These are phyloP conservation scores for Apis dorsata DNA, from an alignment of 1,140 invertebrate genomes.

Conservation along the genomic window DNA sequence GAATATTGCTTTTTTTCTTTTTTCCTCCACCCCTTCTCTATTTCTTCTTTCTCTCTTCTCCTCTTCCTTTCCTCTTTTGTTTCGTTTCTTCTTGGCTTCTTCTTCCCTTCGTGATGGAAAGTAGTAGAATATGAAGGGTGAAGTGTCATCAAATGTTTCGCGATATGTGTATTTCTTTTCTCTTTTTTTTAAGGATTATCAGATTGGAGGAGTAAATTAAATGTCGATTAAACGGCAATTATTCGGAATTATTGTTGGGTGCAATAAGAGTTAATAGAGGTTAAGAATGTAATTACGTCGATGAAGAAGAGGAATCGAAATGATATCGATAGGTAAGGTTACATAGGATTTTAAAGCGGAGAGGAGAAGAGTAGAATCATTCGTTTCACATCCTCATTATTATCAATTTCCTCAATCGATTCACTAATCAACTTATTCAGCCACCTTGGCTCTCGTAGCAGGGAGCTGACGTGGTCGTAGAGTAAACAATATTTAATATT, in stretches of 20 bases:
- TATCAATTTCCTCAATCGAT: constrained; percentile 45
- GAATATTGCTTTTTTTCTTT: neutral
- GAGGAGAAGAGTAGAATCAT: neutral
- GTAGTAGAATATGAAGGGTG: too few relatives aligned
- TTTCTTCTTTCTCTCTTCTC: neutral
- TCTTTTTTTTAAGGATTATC: too few relatives aligned
- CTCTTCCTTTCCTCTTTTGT: neutral
- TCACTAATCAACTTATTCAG: constrained; percentile 46
- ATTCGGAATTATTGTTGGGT: too few relatives aligned
- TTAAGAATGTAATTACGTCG: too few relatives aligned
- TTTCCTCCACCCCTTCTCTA: neutral
- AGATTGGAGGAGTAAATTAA: too few relatives aligned
- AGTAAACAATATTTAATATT: constrained; percentile 3
- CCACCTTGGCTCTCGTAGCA: neutral
- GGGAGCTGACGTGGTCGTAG: neutral
- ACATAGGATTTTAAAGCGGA: neutral
- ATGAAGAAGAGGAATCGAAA: too few relatives aligned
- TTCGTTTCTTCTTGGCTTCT: neutral
- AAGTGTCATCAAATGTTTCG: neutral
- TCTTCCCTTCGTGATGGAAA: too few relatives aligned
- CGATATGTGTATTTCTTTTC: neutral
- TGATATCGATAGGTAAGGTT: neutral
- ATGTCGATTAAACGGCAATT: too few relatives aligned
- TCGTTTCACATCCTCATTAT: constrained; percentile 33
- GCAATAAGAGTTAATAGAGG: neutral